Evolutionary conservation across 2,113 vertebrate species (phyloP), one percentile per base, ranked within the genome.

Genomic region (Himantopus leucocephalus): DNA sequence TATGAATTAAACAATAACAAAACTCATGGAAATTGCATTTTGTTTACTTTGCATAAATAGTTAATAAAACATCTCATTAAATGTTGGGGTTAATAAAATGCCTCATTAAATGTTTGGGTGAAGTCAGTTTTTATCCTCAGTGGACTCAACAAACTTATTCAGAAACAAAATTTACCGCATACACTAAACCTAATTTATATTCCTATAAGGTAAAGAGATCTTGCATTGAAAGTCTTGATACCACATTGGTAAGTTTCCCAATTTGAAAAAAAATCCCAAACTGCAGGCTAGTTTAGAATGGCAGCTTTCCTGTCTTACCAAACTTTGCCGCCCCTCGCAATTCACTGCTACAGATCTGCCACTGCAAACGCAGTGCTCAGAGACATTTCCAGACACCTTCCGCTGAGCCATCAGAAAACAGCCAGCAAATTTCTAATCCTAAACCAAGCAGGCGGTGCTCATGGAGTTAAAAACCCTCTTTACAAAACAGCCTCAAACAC

Each of bases 21-120:
- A 79, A 72, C 27, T 79, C 1, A 26, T 12, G 14, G 8, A 81
- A 85, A 75, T 53, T 8, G 5, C 30, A 74, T 77, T 95, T 88
- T 76, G 41, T 81, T 96, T 39, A 67, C 10, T 95, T 76, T 62
- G 43, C 29, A 74, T 63, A 87, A 85, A 80, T n/a, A 63, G 34
- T 60, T 82, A 85, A 90, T 74, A 83, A 75, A 93, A 94, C 50
- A 73, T 53, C 64, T 60, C 39, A 81, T 85, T 95, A 95, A 94
- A 70, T 50, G 47, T 21, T 82, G 47, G 56, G 45, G 43, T 83
- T 85, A 74, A 90, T 82, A 85, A 85, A 94, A 95, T 29, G 30
- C 11, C 43, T 63, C 63, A 71, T 73, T 90, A 93, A 89, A 76
- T 59, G 32, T n/a, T 75, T 72, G 63, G 45, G 19, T 56, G 34